Conservation (phyloP, 1,140 invertebrate genomes). For the Apis laboriosa region DNA sequence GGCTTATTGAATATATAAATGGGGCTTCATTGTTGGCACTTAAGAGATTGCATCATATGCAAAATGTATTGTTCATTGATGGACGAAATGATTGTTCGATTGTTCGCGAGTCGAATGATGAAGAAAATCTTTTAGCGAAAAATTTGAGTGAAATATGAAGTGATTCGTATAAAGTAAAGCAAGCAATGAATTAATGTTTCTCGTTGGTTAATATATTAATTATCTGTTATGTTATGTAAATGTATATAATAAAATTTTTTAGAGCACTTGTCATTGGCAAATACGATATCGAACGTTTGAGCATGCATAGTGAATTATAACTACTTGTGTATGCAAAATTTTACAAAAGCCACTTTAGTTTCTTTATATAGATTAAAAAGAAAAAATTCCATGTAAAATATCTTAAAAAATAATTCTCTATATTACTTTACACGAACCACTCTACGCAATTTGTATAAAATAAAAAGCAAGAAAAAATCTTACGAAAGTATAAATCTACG, state of each 20-base stretch:
- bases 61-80: constrained; percentile 36
- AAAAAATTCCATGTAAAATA: not conserved
- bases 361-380: not conserved
- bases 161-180: constrained; percentile 5
- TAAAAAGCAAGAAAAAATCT: not conserved
- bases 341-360: no score
- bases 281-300: constrained; percentile 20
- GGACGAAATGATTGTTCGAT: constrained; percentile 35
- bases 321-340: not conserved
- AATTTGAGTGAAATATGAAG: not conserved
- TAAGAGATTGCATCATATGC: constrained; percentile 17
- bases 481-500: constrained; percentile 29
- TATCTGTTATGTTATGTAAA: not conserved
- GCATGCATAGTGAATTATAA: not conserved
- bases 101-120: not conserved
- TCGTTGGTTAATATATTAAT: not conserved
- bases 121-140: not conserved
- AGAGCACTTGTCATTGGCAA: not conserved
- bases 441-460: not conserved
- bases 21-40: constrained; percentile 52
- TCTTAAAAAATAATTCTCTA: not conserved
- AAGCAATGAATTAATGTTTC: not conserved
- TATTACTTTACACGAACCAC: constrained; percentile 1
- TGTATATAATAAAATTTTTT: not conserved
- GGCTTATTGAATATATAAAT: constrained; percentile 7